Percentiles rank a stretch among this genome's conserved stretches.
Conservation (phyloP, 2,113 vertebrate species). For the Aptenodytes forsteri region DNA sequence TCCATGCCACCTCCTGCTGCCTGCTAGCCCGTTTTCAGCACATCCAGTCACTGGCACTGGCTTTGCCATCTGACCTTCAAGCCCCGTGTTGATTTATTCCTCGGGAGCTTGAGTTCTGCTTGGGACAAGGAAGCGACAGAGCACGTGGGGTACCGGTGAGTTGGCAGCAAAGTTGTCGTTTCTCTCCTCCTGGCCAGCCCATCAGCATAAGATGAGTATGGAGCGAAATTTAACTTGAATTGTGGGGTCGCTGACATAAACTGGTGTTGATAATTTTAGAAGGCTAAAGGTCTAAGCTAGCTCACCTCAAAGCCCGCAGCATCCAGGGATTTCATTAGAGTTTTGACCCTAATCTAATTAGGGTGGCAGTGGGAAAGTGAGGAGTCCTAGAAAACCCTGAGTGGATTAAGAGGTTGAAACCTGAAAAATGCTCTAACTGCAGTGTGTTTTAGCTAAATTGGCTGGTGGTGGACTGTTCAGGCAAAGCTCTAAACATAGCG, state of each 20-base stretch:
- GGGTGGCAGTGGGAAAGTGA: slow-evolving; percentile 16
- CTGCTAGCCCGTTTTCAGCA: background rate
- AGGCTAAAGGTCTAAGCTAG: background rate
- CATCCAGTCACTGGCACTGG: background rate
- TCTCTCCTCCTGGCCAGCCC: background rate
- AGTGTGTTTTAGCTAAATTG: background rate
- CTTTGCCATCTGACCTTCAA: background rate
- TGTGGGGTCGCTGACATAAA: background rate
- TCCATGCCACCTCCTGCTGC: background rate
- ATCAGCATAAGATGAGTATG: fast-evolving
- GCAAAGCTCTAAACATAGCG: fast-evolving
- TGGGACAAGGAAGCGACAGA: background rate
- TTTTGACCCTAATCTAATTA: background rate
- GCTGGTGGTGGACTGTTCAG: background rate
- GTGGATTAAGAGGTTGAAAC: slow-evolving; percentile 28
- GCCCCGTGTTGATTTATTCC: fast-evolving
- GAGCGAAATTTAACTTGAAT: background rate
- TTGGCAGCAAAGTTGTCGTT: background rate
- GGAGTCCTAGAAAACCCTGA: background rate
- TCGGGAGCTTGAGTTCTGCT: background rate
- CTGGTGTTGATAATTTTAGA: background rate
- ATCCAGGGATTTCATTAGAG: background rate
- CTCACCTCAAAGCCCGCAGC: background rate
- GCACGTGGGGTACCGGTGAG: fast-evolving
- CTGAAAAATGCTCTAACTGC: background rate